Base-by-base conservation (phyloP, 37 sponge, comb jelly and placozoan genomes). In the Cladorhizidae sp. region DNA sequence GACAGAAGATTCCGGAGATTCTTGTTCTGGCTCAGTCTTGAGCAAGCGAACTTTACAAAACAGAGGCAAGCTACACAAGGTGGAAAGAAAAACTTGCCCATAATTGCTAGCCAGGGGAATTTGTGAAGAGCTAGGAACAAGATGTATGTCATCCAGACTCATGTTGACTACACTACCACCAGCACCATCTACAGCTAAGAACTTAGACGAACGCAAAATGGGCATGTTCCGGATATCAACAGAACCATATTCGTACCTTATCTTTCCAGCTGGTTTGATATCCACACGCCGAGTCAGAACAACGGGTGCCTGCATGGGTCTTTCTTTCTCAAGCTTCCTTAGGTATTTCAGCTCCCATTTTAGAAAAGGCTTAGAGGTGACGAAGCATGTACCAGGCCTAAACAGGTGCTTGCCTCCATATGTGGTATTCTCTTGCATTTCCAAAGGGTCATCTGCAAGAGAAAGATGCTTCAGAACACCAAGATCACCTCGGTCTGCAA, bases 91-190 rank as follows among this genome's bases (percentile, higher is more conserved):
- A 12, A 78, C 78, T 62, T 88, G 89, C 26, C 83, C 93, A 77
- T 78, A 93, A 63, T 93, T 85, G 79, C 86, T 88, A 57, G 78
- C 93, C n/a, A 93, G 72, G 23, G 93, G 93, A 11, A 93, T 45
- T 28, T 87, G 85, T 23, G 71, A 80, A 18, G 85, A 65, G 32
- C 56, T 56, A 23, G 86, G 72, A 0, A 57, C 23, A 18, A 88
- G 76, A 57, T 76, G 70, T 20, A 25, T 25, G 58, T 92, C 92
- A 57, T 92, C 92, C 28, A 70, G 42, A 70, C 92, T 87, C 81
- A 84, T 84, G 33, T 67, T 25, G 1, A 64, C 62, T 15, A 72
- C 26, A 45, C 57, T 70, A 0, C 76, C 76, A 21, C 85, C 85
- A 18, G 81, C 80, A 63, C 92, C 77, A 74, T 87, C 84, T 49